Conservation (phyloP, 2,888 invertebrate species). For the Electrophaes corylata region DNA sequence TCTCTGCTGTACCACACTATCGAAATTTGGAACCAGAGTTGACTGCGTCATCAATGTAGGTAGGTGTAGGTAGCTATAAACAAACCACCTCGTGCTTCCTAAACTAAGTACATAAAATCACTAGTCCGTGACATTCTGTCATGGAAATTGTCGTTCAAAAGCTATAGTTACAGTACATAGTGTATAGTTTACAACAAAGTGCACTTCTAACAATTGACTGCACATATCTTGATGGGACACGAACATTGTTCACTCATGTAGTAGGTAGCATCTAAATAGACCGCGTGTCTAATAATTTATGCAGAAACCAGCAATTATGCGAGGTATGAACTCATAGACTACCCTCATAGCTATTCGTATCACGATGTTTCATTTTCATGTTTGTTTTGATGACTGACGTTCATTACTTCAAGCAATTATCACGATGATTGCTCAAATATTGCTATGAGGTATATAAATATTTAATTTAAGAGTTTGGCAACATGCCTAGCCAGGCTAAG, state of each 20-base stretch:
- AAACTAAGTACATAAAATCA: not conserved
- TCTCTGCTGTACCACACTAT: not conserved
- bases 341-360: not conserved
- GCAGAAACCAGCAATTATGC: constrained; percentile 10
- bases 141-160: constrained; percentile 47
- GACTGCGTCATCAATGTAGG: not conserved
- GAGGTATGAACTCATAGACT: constrained; percentile 5
- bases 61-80: constrained; percentile 2
- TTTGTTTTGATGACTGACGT: not conserved
- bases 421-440: too few relatives aligned
- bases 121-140: constrained; percentile 34
- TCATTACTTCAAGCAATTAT: not conserved
- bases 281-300: constrained; percentile 23
- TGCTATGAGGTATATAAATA: too few relatives aligned
- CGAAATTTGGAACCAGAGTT: not conserved
- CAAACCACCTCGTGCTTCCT: not conserved
- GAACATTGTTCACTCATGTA: constrained; percentile 50
- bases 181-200: constrained; percentile 56
- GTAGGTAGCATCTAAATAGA: constrained; percentile 16
- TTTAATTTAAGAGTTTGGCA: too few relatives aligned
- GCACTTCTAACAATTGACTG: constrained; percentile 67
- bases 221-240: constrained; percentile 60
- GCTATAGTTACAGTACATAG: constrained; percentile 47
- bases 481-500: too few relatives aligned
- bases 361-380: constrained; percentile 3